Conservation (phyloP, 2,888 invertebrate genomes). For the Ophioninae sp. region DNA sequence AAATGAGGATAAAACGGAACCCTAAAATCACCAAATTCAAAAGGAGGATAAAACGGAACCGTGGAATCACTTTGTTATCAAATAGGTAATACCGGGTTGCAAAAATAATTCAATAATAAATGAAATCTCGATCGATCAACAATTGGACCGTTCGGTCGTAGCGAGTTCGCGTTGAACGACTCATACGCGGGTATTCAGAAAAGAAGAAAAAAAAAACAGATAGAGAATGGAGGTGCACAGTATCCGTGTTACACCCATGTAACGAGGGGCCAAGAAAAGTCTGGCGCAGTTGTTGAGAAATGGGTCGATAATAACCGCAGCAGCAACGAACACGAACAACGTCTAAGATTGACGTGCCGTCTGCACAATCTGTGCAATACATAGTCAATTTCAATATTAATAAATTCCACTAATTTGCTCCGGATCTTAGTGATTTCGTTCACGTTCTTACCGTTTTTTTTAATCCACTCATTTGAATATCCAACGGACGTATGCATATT, state of each 20-base stretch:
- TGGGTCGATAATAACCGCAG: slow-evolving; percentile 61
- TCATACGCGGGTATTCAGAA: slow-evolving; percentile 9
- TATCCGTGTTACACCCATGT: slow-evolving; percentile 48
- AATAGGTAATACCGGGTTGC: too few species aligned
- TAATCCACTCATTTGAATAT: background rate
- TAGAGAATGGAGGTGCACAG: slow-evolving; percentile 30
- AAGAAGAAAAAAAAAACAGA: slow-evolving; percentile 2
- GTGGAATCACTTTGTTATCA: too few species aligned
- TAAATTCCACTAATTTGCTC: background rate
- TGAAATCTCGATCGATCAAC: background rate
- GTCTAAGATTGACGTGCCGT: slow-evolving; percentile 36
- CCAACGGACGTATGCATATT: background rate
- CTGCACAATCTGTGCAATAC: background rate
- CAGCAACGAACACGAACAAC: slow-evolving; percentile 45
- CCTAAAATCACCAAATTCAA: too few species aligned
- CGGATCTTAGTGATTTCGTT: background rate
- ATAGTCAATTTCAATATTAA: background rate
- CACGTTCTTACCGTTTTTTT: background rate
- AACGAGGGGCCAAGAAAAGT: slow-evolving; percentile 40
- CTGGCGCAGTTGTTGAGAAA: slow-evolving; percentile 52
- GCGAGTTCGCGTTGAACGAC: background rate
- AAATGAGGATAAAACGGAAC: too few species aligned
- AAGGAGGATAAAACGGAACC: too few species aligned
- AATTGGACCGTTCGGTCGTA: background rate
- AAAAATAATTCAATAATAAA: too few species aligned